Base-by-base conservation (phyloP, 2,113 vertebrate species). In the Cervus canadensis region DNA sequence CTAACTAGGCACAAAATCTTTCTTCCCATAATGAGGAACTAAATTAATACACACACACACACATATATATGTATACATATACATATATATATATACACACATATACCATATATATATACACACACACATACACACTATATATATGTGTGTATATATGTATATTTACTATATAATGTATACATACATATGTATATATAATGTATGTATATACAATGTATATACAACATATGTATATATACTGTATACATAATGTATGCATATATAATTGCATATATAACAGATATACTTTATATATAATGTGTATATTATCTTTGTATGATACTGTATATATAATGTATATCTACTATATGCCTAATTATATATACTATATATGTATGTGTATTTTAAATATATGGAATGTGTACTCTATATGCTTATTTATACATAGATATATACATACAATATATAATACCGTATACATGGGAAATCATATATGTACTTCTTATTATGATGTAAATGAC, bases 1-100 rank as follows among this genome's bases (percentile, higher is more conserved):
- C 59, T 79, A 62, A 67, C 71, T 4, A n/a, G n/a, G 4, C 19
- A 78, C n/a, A 78, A 86, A 86, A 82, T 1, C 6, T 33, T 11
- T 52, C 30, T 78, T 43, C 10, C n/a, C 26, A 78, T 87, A 87
- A 45, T 28, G 26, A 95, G 15, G 16, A 82, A 40, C 30, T 76
- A 52, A 48, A 14, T 26, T 83, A 79, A 79, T 48, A 79, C 2
- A 48, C 43, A 48, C 5, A 48, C 4, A 78, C 8, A 45, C 23
- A 30, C 2, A 54, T 30, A 43, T 1, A 76, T 25, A 57, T n/a
- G 12, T n/a, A 43, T 1, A 71, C 1, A 76, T 33, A 26, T 15
- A 8, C 2, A 76, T 5, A 76, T 0, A 30, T 14, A 76, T 3
- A 25, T 0, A 36, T 2, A 36, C 36, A 28, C 2, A 71, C 1